Evolutionary conservation across 2,113 vertebrate genomes (phyloP).

Genomic region (Heptranchias perlo): DNA sequence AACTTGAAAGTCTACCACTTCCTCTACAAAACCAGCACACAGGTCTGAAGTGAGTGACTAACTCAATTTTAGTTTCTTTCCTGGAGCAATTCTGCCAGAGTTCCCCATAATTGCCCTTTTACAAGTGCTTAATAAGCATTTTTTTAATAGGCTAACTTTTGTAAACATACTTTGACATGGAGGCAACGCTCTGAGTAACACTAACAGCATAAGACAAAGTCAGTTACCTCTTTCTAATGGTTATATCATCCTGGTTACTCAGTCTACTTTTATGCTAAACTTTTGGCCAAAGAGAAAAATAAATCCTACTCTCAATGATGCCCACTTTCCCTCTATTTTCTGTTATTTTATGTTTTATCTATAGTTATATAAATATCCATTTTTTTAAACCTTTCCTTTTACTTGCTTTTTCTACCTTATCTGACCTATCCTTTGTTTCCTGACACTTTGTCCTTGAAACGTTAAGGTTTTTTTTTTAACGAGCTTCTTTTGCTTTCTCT

Average conservation of each 20-base stretch:
- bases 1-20: not conserved
- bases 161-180: not conserved
- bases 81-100: not conserved
- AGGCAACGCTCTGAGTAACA: not conserved
- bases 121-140: not conserved
- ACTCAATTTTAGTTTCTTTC: not conserved
- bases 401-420: not conserved
- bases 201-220: not conserved
- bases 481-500: not conserved
- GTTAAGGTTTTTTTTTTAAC: not conserved
- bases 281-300: not conserved
- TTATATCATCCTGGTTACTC: not conserved
- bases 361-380: not conserved
- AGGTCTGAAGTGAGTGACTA: not conserved
- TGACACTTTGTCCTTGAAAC: not conserved
- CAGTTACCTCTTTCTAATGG: not conserved
- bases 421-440: not conserved
- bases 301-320: not conserved
- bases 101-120: not conserved
- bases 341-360: not conserved
- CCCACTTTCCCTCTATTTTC: not conserved
- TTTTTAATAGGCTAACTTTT: not conserved
- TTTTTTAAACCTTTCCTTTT: not conserved
- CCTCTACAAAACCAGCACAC: not conserved
- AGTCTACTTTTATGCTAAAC: not conserved